phyloP scores from a whole-genome alignment of 2,797 vertebrate genomes.

The Megalops cyprinoides region DNA sequence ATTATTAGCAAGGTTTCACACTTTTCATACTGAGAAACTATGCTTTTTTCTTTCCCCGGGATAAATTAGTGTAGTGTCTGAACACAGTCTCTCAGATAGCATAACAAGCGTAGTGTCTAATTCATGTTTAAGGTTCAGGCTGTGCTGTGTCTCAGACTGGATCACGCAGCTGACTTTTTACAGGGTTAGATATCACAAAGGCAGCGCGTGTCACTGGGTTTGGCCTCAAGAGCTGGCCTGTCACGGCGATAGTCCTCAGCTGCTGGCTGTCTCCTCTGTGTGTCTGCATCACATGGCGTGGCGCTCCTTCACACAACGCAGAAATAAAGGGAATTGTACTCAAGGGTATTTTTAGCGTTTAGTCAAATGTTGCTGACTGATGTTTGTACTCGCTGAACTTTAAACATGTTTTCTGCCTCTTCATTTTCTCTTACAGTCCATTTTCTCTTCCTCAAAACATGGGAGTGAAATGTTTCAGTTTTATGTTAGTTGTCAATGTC shows the following conservation, averaged over 20 bases:
- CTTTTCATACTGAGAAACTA: not conserved
- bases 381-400: conserved; percentile 13
- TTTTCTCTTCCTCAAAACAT: not conserved
- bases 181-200: not conserved
- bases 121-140: not conserved
- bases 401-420: not conserved
- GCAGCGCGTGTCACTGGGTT: not conserved
- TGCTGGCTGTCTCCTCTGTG: conserved; percentile 36
- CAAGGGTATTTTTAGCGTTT: conserved; percentile 51
- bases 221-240: not conserved
- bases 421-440: not conserved
- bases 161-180: not conserved
- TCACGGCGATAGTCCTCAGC: conserved; percentile 8
- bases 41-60: not conserved
- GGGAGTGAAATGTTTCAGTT: not conserved
- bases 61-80: too few relatives aligned
- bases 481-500: not conserved
- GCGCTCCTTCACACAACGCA: conserved; percentile 43
- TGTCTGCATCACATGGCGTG: conserved; percentile 51
- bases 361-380: conserved; percentile 43
- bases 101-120: too few relatives aligned
- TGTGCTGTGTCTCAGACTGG: too few relatives aligned
- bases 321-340: conserved; percentile 49
- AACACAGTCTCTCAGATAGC: too few relatives aligned
- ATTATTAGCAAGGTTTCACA: not conserved